Conservation (phyloP, 2,888 invertebrate species). For the Ennomos erosarius region DNA sequence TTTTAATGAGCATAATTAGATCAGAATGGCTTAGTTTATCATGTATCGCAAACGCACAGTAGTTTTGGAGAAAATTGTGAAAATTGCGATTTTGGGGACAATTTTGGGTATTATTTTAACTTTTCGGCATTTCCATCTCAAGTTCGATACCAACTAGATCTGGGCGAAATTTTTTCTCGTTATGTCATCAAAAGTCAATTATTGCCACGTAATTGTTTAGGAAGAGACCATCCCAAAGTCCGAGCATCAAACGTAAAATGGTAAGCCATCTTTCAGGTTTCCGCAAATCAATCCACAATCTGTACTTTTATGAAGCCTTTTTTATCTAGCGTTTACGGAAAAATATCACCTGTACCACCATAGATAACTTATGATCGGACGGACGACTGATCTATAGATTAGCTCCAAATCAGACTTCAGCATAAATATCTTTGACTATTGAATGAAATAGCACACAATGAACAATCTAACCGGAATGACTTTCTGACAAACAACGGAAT, state of each 20-base stretch:
- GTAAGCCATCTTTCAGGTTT: slow-evolving; percentile 4
- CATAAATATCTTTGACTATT: too few relatives aligned
- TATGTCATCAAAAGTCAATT: slow-evolving; percentile 30
- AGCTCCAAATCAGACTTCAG: too few relatives aligned
- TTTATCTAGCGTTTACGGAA: background rate
- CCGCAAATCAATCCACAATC: background rate
- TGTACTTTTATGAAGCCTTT: background rate
- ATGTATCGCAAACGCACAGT: slow-evolving; percentile 14
- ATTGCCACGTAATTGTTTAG: background rate
- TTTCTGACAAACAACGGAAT: too few relatives aligned
- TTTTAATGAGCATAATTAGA: background rate
- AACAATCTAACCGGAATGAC: too few relatives aligned
- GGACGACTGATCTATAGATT: too few relatives aligned
- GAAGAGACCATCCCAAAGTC: background rate
- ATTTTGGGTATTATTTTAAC: slow-evolving; percentile 12
- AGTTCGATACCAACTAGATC: slow-evolving; percentile 66
- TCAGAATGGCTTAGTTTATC: background rate
- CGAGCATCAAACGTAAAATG: slow-evolving; percentile 3
- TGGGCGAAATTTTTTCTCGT: slow-evolving; percentile 24
- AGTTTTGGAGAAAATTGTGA: slow-evolving; percentile 18
- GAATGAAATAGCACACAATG: too few relatives aligned
- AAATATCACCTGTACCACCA: background rate
- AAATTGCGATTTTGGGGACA: slow-evolving; percentile 26
- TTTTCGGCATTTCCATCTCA: slow-evolving; percentile 29
- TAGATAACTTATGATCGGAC: too few relatives aligned